Evolutionary conservation across 1,140 invertebrate species (phyloP).

Genomic region (Melanaphis sacchari): DNA sequence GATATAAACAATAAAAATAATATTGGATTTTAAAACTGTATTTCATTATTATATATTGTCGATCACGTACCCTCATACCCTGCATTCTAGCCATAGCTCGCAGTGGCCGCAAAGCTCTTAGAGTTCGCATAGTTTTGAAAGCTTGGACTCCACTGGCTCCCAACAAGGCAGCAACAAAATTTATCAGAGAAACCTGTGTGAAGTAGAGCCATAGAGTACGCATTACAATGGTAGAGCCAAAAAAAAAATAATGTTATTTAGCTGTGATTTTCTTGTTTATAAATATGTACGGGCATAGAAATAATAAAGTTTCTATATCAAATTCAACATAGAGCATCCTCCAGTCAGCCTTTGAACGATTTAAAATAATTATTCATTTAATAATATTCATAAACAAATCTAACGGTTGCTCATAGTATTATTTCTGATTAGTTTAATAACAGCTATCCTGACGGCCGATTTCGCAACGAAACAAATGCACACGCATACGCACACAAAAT

Average conservation of each 20-base stretch:
- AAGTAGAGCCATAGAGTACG: conserved; percentile 66
- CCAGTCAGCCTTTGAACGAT: neutral
- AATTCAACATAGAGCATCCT: neutral
- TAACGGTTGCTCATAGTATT: neutral
- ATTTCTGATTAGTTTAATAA: neutral
- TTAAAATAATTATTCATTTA: neutral
- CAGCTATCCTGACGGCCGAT: neutral
- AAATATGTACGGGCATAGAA: neutral
- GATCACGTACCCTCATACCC: conserved; percentile 92
- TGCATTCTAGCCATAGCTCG: conserved; percentile 97
- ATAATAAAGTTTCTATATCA: neutral
- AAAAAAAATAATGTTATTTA: neutral
- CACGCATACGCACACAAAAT: conserved; percentile 51
- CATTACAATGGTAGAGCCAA: conserved; percentile 61
- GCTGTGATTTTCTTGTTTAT: neutral
- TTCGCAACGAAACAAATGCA: conserved; percentile 45
- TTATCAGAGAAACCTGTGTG: conserved; percentile 92
- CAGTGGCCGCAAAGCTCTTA: conserved; percentile 91
- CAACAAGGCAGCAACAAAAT: conserved; percentile 92
- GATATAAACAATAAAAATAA: conserved; percentile 11
- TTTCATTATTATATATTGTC: conserved; percentile 17
- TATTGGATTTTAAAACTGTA: conserved; percentile 14
- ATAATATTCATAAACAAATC: neutral
- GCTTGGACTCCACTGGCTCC: conserved; percentile 95
- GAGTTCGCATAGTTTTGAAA: conserved; percentile 97